phyloP scores from a whole-genome alignment of 2,888 invertebrate species.

The Hirtodrosophila duncani region DNA sequence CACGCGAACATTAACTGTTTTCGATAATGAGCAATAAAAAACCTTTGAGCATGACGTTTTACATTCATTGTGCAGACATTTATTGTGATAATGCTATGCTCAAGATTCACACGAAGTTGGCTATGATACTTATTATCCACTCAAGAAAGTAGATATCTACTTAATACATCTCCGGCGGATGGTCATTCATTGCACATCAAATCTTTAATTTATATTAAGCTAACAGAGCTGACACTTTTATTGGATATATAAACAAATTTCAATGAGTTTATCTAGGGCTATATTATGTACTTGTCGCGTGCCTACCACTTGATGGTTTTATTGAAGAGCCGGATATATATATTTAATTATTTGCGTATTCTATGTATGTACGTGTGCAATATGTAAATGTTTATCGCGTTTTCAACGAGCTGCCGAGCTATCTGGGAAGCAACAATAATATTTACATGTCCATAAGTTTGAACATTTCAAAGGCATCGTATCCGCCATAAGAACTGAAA shows the following conservation, averaged over 20 bases:
- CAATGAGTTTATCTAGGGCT: too few relatives aligned
- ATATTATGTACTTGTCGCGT: slow-evolving; percentile 22
- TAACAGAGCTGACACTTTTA: too few relatives aligned
- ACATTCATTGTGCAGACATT: too few relatives aligned
- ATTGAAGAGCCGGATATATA: slow-evolving; percentile 31
- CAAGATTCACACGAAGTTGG: too few relatives aligned
- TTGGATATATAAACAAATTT: too few relatives aligned
- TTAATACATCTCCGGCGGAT: too few relatives aligned
- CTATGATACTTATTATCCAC: too few relatives aligned
- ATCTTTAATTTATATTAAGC: too few relatives aligned
- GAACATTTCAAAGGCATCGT: slow-evolving; percentile 7
- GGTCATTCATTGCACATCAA: too few relatives aligned
- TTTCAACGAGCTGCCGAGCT: slow-evolving; percentile 25
- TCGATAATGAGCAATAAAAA: slow-evolving; percentile 38
- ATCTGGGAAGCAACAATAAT: slow-evolving; percentile 43
- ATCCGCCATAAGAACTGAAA: not conserved
- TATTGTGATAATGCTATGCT: too few relatives aligned
- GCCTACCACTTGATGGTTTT: slow-evolving; percentile 19
- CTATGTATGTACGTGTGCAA: slow-evolving; percentile 23
- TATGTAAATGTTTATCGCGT: slow-evolving; percentile 40
- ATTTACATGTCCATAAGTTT: slow-evolving; percentile 43
- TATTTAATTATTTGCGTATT: slow-evolving; percentile 10
- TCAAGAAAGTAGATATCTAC: too few relatives aligned
- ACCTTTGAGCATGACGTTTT: slow-evolving; percentile 39
- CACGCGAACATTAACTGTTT: slow-evolving; percentile 52